Conservation (phyloP, 2,113 vertebrate genomes). For the Xiphophorus couchianus region DNA sequence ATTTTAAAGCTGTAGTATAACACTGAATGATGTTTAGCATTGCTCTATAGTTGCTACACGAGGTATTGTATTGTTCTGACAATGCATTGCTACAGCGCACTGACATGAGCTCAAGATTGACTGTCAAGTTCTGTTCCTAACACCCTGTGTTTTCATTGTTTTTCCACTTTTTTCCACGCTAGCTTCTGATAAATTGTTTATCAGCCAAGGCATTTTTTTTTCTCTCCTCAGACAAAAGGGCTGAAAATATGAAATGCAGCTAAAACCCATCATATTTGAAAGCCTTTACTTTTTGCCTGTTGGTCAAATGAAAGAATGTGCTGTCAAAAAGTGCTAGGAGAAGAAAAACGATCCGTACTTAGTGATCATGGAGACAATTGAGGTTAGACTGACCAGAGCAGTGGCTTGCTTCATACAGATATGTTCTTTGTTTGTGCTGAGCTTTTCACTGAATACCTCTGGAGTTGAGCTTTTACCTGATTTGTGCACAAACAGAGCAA, state of each 20-base stretch:
- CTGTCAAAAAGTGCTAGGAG: constrained; percentile 50
- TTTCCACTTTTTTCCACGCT: constrained; percentile 46
- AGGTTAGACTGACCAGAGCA: constrained; percentile 36
- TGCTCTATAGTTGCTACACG: constrained; percentile 41
- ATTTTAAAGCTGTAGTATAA: constrained; percentile 44
- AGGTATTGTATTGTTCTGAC: constrained; percentile 40
- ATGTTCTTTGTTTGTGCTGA: constrained; percentile 52
- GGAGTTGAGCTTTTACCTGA: constrained; percentile 50
- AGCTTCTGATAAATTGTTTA: constrained; percentile 71
- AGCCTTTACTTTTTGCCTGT: constrained; percentile 61
- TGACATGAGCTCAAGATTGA: constrained; percentile 62
- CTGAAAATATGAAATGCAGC: constrained; percentile 51
- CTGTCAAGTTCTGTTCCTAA: constrained; percentile 63
- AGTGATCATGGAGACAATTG: constrained; percentile 59
- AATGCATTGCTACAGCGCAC: constrained; percentile 50
- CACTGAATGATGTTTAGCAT: constrained; percentile 66
- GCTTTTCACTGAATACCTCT: constrained; percentile 42
- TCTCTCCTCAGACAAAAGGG: constrained; percentile 39
- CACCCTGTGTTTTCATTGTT: constrained; percentile 46
- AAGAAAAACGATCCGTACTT: constrained; percentile 51
- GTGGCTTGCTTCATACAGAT: constrained; percentile 33
- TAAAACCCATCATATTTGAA: constrained; percentile 66
- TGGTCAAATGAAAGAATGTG: constrained; percentile 65
- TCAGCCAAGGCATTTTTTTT: constrained; percentile 61
- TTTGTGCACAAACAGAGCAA: constrained; percentile 49